Base-by-base conservation (phyloP, 2,797 vertebrate species). In the Coregonus ussuriensis region DNA sequence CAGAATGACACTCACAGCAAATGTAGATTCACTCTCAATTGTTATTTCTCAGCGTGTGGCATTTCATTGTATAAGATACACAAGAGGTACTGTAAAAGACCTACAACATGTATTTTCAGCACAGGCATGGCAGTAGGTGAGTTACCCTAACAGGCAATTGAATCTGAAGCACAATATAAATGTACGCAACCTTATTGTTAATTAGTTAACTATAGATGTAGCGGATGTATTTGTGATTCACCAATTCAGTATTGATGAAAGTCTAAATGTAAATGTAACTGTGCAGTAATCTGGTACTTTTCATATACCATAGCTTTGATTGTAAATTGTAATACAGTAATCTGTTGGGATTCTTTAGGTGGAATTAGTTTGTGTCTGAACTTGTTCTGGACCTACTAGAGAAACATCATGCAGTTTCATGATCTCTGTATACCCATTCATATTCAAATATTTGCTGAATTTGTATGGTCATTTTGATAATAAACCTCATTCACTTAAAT, bases 101-200 rank as follows among this genome's bases (percentile, higher is more conserved):
- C 7, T 5, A 56, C 71, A 52, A 62, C 37, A 65, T 29, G 37
- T 53, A 56, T 72, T 73, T 41, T 73, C 51, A 73, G 85, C 79
- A 87, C 84, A 86, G 81, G 70, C 83, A 52, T 72, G 77, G 31
- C 71, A 33, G 65, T 54, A 63, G 68, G 79, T 82, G 76, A 79
- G 74, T 74, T 81, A 52, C 18, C 86, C 74, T 72, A 29, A 9
- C 29, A 18, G 29, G 31, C 33, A 7, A 68, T 29, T 66, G 3
- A 66, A 47, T 56, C 71, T 77, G 82, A 88, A 90, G 88, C 89
- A 89, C 88, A 89, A 88, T 79, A 72, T 89, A 77, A 83, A 89
- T 81, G 84, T 86, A 86, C 76, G 69, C 85, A 67, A 29, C 53
- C 15, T 72, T 84, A 72, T 82, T 78, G 84, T 87, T 62, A 68